Conservation (phyloP, 2,888 invertebrate species). For the Dione juno region DNA sequence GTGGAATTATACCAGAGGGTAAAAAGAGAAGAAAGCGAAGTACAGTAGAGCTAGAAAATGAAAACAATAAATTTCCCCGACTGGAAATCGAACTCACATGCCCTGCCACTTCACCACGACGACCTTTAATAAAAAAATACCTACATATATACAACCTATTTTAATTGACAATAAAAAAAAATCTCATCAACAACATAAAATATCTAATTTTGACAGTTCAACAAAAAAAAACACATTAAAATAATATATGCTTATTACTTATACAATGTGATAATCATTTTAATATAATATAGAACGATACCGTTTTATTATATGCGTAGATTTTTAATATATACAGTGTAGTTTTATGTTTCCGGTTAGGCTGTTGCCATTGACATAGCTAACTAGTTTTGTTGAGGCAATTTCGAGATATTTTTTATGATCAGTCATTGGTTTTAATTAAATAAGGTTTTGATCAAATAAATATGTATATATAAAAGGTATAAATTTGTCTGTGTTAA, state of each 20-base stretch:
- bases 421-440: slow-evolving; percentile 23
- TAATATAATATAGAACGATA: slow-evolving; percentile 17
- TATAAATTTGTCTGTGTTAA: not conserved
- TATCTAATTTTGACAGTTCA: not conserved
- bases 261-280: not conserved
- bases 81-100: not conserved
- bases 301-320: slow-evolving; percentile 11
- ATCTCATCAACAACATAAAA: not conserved
- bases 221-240: slow-evolving; percentile 3
- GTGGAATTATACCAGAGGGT: too few species aligned
- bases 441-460: not conserved
- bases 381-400: slow-evolving; percentile 9
- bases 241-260: not conserved
- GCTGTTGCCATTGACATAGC: slow-evolving; percentile 9
- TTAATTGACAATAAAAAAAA: not conserved
- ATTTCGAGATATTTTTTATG: slow-evolving; percentile 14
- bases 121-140: not conserved
- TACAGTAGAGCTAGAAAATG: too few species aligned
- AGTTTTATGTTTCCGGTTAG: slow-evolving; percentile 28
- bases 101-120: not conserved
- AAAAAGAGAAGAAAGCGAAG: not conserved
- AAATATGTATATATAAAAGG: not conserved
- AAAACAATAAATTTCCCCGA: too few species aligned
- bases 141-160: not conserved
- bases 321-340: not conserved